Conservation (phyloP, 1,140 invertebrate genomes). For the Drosophila varians region DNA sequence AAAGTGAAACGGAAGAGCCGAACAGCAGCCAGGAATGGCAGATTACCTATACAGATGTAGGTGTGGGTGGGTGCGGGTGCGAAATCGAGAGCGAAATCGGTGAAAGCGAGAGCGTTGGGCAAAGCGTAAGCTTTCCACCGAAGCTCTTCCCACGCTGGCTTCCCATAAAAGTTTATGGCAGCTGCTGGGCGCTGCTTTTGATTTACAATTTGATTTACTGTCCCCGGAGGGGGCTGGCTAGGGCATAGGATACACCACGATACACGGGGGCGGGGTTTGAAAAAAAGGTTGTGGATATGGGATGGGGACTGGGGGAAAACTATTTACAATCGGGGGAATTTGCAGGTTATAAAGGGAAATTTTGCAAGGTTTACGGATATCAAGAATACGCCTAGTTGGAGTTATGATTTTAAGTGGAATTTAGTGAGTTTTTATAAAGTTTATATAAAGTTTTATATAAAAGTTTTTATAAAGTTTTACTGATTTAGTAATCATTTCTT, state of each 20-base stretch:
- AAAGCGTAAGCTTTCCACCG: constrained; percentile 12
- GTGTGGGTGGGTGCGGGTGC: constrained; percentile 20
- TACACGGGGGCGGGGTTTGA: neutral
- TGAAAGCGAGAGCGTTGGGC: constrained; percentile 20
- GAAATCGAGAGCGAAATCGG: constrained; percentile 26
- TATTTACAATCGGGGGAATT: neutral
- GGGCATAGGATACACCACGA: too few relatives aligned
- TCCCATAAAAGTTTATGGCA: constrained; percentile 71
- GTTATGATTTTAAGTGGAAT: too few relatives aligned
- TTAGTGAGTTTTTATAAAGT: too few relatives aligned
- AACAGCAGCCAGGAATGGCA: constrained; percentile 24
- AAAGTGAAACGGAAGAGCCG: constrained; percentile 38
- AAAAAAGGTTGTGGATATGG: neutral
- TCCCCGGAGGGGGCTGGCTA: neutral
- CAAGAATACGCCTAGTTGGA: constrained; percentile 1
- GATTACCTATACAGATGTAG: constrained; percentile 7
- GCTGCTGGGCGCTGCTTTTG: constrained; percentile 58
- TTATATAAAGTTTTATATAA: too few relatives aligned
- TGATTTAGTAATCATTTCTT: too few relatives aligned
- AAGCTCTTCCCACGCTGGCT: constrained; percentile 31
- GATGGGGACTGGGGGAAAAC: neutral
- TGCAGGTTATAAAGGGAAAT: neutral
- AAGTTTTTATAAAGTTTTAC: too few relatives aligned
- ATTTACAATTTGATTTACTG: constrained; percentile 71
- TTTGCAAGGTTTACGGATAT: neutral